Evolutionary conservation across 1,140 invertebrate genomes (phyloP).

Genomic region (Lordiphosa mommai): DNA sequence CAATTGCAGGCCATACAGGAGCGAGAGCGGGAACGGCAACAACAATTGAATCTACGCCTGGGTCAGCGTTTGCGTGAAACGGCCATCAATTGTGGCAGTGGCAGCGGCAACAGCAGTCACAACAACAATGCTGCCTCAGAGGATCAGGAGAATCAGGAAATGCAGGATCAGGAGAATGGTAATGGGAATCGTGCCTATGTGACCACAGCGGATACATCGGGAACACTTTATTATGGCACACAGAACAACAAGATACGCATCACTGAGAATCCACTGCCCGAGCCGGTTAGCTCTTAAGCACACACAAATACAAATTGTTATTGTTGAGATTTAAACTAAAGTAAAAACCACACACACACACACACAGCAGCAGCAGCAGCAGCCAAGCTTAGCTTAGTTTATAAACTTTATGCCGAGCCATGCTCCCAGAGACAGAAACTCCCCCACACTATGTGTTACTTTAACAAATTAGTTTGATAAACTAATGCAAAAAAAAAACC

Average conservation of each 20-base stretch:
- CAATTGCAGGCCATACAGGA: slow-evolving; percentile 61
- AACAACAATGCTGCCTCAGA: slow-evolving; percentile 13
- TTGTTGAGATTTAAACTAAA: slow-evolving; percentile 11
- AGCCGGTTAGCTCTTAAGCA: slow-evolving; percentile 71
- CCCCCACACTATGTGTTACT: background rate
- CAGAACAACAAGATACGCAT: slow-evolving; percentile 78
- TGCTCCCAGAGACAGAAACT: slow-evolving; percentile 54
- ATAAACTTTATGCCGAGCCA: slow-evolving; percentile 56
- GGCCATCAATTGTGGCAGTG: slow-evolving; percentile 62
- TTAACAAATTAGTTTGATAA: no score
- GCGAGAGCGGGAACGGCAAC: slow-evolving; percentile 54
- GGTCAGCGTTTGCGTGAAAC: slow-evolving; percentile 69
- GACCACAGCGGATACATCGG: slow-evolving; percentile 54
- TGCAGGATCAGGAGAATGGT: slow-evolving; percentile 51
- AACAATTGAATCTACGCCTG: slow-evolving; percentile 57
- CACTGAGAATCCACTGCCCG: slow-evolving; percentile 79
- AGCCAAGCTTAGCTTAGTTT: slow-evolving; percentile 36
- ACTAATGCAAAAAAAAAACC: background rate
- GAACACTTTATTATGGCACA: slow-evolving; percentile 63
- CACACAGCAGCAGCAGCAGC: slow-evolving; percentile 33
- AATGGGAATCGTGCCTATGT: slow-evolving; percentile 73
- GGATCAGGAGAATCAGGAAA: slow-evolving; percentile 28
- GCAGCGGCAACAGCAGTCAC: slow-evolving; percentile 24
- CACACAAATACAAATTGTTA: slow-evolving; percentile 42
- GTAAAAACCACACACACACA: slow-evolving; percentile 21